Evolutionary conservation across 2,797 vertebrate species (phyloP).

Genomic region (Schizopygopsis malacanthus): DNA sequence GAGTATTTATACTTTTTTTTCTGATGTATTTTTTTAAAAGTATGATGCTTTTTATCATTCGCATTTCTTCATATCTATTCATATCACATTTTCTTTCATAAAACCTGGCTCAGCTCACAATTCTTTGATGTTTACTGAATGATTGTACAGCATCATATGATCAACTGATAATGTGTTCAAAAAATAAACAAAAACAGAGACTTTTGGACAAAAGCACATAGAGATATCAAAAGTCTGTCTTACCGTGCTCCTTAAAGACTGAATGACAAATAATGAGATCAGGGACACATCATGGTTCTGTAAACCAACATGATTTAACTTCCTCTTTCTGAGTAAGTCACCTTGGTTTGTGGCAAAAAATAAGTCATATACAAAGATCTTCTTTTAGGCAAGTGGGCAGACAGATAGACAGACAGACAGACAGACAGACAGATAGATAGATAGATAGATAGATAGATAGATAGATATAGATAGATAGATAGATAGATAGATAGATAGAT

Average conservation of each 20-base stretch:
- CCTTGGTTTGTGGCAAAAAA: neutral
- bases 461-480: too few relatives aligned
- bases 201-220: neutral
- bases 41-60: neutral
- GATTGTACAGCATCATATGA: neutral
- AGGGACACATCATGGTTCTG: too few relatives aligned
- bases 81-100: too few relatives aligned
- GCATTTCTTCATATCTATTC: neutral
- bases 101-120: neutral
- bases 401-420: neutral
- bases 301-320: neutral
- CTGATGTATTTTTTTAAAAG: too few relatives aligned
- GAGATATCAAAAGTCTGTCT: neutral
- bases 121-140: neutral
- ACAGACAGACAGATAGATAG: neutral
- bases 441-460: neutral
- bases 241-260: neutral
- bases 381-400: neutral
- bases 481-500: too few relatives aligned
- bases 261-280: neutral
- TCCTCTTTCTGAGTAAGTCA: neutral
- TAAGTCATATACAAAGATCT: rapidly evolving
- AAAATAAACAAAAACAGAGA: neutral
- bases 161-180: neutral
- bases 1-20: neutral